Evolutionary conservation across 2,888 invertebrate species (phyloP).

Genomic region (Acrobasis suavella): DNA sequence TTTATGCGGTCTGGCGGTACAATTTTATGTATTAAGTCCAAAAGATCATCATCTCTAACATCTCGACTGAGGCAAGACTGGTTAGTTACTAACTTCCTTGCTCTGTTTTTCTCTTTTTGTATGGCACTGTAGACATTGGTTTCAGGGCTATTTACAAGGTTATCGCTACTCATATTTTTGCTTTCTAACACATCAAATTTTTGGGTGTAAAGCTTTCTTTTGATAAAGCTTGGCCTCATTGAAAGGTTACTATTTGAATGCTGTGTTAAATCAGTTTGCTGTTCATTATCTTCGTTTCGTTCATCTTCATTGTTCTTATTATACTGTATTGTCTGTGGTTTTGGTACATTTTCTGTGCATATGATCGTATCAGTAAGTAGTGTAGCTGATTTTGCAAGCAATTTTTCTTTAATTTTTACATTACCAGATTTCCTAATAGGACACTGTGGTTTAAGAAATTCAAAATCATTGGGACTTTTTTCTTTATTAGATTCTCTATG

Average conservation of each 20-base stretch:
- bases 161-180: conserved; percentile 51
- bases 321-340: background rate
- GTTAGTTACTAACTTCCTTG: conserved; percentile 61
- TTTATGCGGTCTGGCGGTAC: conserved; percentile 64
- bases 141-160: conserved; percentile 54
- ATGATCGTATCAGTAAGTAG: conserved; percentile 33
- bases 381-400: conserved; percentile 47
- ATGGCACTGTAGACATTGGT: conserved; percentile 46
- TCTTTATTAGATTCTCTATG: conserved; percentile 20
- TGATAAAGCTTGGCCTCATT: conserved; percentile 69
- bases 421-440: conserved; percentile 48
- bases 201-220: conserved; percentile 71
- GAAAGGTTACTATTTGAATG: conserved; percentile 50
- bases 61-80: conserved; percentile 66
- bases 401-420: conserved; percentile 40
- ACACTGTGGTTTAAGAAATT: conserved; percentile 56
- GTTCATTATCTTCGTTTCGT: conserved; percentile 23
- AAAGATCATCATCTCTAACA: conserved; percentile 53
- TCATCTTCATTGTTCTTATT: conserved; percentile 20
- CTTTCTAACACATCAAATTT: conserved; percentile 63
- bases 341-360: background rate
- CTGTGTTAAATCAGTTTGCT: conserved; percentile 24
- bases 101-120: conserved; percentile 62
- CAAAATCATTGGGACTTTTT: conserved; percentile 44
- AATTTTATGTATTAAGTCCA: conserved; percentile 71